phyloP scores from a whole-genome alignment of 2,113 vertebrate genomes.

The Hippocampus zosterae region DNA sequence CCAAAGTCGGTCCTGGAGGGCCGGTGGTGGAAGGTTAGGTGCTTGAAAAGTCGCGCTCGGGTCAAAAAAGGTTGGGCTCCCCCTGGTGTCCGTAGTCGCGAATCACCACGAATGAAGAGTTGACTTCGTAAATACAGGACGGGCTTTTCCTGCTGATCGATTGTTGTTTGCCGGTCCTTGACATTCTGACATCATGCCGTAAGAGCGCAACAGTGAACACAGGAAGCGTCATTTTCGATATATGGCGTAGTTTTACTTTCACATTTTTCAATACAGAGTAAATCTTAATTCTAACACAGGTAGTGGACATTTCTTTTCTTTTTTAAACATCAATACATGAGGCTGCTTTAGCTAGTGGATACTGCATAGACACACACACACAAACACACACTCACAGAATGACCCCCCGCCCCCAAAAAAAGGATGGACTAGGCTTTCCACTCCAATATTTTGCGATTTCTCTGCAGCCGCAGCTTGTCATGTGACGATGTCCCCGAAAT shows the following conservation, averaged over 20 bases:
- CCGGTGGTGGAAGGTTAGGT: too few species aligned
- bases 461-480: constrained; percentile 47
- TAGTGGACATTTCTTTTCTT: constrained; percentile 69
- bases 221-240: constrained; percentile 48
- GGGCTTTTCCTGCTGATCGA: too few species aligned
- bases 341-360: constrained; percentile 74
- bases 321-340: constrained; percentile 72
- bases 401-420: constrained; percentile 28
- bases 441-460: constrained; percentile 56
- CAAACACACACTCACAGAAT: constrained; percentile 46
- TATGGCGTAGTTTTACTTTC: constrained; percentile 80
- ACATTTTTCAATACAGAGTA: constrained; percentile 81
- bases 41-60: too few species aligned
- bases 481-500: constrained; percentile 63
- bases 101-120: too few species aligned
- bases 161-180: not conserved
- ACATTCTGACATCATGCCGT: not conserved
- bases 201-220: constrained; percentile 13
- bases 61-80: too few species aligned
- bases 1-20: too few species aligned
- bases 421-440: constrained; percentile 51
- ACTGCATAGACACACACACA: constrained; percentile 60
- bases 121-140: too few species aligned
- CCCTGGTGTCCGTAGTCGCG: too few species aligned
- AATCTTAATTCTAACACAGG: constrained; percentile 76